These are phyloP conservation scores for Casuarius casuarius DNA, from an alignment of 2,113 vertebrate genomes.

Conservation along the genomic window DNA sequence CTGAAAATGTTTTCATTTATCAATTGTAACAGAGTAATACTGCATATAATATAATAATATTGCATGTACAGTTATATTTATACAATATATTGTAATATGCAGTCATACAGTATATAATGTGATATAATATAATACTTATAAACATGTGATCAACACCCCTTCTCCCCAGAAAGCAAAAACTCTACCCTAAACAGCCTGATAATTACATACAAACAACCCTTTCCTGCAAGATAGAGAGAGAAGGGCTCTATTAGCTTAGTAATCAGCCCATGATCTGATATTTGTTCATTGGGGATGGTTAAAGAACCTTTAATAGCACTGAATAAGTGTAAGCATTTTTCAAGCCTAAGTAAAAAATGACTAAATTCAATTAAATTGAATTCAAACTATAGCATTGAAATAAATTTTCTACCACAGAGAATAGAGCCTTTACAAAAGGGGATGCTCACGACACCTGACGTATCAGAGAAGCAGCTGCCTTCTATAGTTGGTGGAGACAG, in stretches of 20 bases:
- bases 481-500: not conserved
- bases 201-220: not conserved
- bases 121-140: not conserved
- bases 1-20: not conserved
- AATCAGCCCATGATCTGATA: not conserved
- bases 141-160: rapidly evolving
- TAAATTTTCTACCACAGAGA: not conserved
- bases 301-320: not conserved
- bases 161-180: not conserved
- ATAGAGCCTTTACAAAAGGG: not conserved
- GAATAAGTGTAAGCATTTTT: not conserved
- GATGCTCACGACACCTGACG: rapidly evolving
- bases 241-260: not conserved
- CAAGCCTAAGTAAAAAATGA: not conserved
- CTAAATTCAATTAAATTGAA: not conserved
- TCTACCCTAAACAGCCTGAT: not conserved
- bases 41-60: not conserved
- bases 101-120: too few species aligned
- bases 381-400: not conserved
- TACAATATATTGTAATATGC: too few species aligned
- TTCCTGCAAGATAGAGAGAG: rapidly evolving
- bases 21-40: not conserved
- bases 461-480: not conserved
- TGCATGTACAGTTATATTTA: too few species aligned
- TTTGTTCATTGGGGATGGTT: not conserved